Percentiles rank a stretch among this genome's conserved stretches.
phyloP scores from a whole-genome alignment of 2,888 invertebrate genomes.

The Agapostemon virescens region DNA sequence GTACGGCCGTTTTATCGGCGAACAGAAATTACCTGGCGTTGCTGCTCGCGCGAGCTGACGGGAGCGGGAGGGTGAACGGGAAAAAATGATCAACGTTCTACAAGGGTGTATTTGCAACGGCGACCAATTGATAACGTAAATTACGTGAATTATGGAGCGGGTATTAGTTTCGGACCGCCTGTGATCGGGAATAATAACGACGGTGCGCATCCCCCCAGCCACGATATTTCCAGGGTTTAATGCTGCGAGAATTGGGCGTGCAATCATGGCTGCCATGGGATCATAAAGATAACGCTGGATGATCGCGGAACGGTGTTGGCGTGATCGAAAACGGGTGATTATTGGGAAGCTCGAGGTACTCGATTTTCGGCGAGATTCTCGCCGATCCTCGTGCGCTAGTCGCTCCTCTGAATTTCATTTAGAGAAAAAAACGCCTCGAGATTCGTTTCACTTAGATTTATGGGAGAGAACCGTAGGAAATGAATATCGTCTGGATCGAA shows the following conservation, averaged over 20 bases:
- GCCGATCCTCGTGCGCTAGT: too few species aligned
- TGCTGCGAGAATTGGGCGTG: background rate
- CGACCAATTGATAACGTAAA: slow-evolving; percentile 51
- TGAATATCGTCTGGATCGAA: slow-evolving; percentile 21
- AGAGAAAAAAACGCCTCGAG: too few species aligned
- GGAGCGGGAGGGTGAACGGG: background rate
- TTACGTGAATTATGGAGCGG: slow-evolving; percentile 43
- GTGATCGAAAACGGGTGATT: background rate
- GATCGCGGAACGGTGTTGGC: background rate
- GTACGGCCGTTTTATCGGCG: slow-evolving; percentile 58
- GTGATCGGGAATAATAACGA: slow-evolving; percentile 45
- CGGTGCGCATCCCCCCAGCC: background rate
- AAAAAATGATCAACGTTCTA: slow-evolving; percentile 46
- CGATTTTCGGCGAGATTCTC: too few species aligned
- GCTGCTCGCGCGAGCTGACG: background rate
- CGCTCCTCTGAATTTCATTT: too few species aligned
- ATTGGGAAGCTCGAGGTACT: background rate
- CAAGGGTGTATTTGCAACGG: slow-evolving; percentile 5
- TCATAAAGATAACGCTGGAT: slow-evolving; percentile 17
- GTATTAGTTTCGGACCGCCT: slow-evolving; percentile 35
- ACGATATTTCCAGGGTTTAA: slow-evolving; percentile 39
- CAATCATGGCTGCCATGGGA: slow-evolving; percentile 6
- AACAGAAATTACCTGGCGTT: slow-evolving; percentile 51
- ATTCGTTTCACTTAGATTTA: too few species aligned
- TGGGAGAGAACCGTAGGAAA: background rate